Evolutionary conservation across 2,113 vertebrate species (phyloP).

Genomic region (Alligator sinensis): DNA sequence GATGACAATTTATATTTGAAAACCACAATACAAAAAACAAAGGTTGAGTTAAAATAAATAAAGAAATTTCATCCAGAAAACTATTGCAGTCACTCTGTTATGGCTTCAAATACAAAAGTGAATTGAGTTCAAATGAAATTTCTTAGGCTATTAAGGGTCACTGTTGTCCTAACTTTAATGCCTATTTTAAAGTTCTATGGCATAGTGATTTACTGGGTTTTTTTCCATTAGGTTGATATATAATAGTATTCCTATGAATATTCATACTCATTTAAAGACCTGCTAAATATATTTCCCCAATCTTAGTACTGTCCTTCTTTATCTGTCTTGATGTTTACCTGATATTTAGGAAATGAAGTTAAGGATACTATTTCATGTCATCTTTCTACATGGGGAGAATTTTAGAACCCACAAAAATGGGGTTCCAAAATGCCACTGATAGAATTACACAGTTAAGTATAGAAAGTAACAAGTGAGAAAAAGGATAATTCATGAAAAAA

Average conservation of each 20-base stretch:
- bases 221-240: not conserved
- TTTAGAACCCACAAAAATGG: not conserved
- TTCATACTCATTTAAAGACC: not conserved
- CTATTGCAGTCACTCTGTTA: conserved; percentile 16
- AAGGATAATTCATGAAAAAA: not conserved
- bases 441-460: conserved; percentile 37
- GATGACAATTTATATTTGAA: conserved; percentile 32
- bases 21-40: conserved; percentile 5
- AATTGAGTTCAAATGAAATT: not conserved
- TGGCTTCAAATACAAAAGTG: not conserved
- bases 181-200: not conserved
- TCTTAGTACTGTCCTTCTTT: conserved; percentile 21
- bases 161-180: not conserved
- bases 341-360: not conserved
- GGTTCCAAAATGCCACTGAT: not conserved
- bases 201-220: not conserved
- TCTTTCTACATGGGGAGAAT: conserved; percentile 12
- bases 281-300: conserved; percentile 18
- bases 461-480: conserved; percentile 42
- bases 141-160: not conserved
- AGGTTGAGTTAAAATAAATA: conserved; percentile 39
- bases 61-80: not conserved
- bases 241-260: not conserved
- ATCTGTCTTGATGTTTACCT: not conserved
- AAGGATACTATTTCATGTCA: conserved; percentile 1